Evolutionary conservation across 2,888 invertebrate genomes (phyloP), one percentile per base, ranked within the genome.

Genomic region (Coenonympha arcania): DNA sequence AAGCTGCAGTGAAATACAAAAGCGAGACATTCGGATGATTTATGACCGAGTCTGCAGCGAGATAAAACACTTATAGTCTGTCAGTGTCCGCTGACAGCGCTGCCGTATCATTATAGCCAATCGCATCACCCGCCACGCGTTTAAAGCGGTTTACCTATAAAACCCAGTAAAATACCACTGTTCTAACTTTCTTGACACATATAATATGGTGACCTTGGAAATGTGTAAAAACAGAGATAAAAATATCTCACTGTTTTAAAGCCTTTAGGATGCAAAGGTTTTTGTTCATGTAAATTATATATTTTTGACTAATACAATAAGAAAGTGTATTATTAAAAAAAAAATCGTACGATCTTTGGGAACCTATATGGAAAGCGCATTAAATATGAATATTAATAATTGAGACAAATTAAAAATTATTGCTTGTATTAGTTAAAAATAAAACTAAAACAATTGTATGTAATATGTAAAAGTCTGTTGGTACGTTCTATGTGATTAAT

Each of bases 381-480:
- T 26, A 8, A 4, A 28, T 6, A 28, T 4, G 13, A 11, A 28
- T 11, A 4, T 30, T 11, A 11, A 13, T 36, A 20, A 36, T 37
- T 6, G 20, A 16, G 6, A 33, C 8, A 16, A 33, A 33, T 4
- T 6, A 16, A 5, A 18, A 30, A n/a, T 28, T 4, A 11, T 11
- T 30, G 8, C 20, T 42, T 43, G 31, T 31, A 31, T 43, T 31
- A 43, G 43, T 43, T 43, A 31, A 33, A 43, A 39, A 39, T 39
- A 24, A 15, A 39, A n/a, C 9, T 2, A 24, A 31, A 41, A 18
- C 19, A 15, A 20, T 40, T 47, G 30, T 31, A 30, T 36, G 20
- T 34, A n/a, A n/a, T n/a, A 36, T 43, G 22, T 39, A 28, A 33
- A 37, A 37, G 22, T 15, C 28, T 26, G 53, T 53, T 53, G 41